phyloP scores from a whole-genome alignment of 2,797 vertebrate genomes.

The Gallirallus australis region DNA sequence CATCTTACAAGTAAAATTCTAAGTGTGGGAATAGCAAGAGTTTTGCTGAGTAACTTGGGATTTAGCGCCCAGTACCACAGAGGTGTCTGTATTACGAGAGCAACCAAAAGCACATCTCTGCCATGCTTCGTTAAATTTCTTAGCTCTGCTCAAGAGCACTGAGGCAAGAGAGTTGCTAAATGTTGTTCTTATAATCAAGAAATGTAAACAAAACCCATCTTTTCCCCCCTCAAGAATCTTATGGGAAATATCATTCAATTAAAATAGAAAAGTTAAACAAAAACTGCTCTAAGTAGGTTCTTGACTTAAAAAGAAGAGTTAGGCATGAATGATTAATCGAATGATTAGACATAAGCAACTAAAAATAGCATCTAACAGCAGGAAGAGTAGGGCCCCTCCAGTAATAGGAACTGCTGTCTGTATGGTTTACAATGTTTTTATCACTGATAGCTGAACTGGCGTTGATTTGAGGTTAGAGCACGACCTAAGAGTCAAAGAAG shows the following conservation, averaged over 20 bases:
- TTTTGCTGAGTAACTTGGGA: background rate
- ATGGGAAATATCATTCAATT: background rate
- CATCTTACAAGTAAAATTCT: background rate
- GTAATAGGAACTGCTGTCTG: background rate
- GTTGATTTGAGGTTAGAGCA: slow-evolving; percentile 11
- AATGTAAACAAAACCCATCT: background rate
- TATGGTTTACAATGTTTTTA: slow-evolving; percentile 21
- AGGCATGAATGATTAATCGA: slow-evolving; percentile 24
- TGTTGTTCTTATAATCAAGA: background rate
- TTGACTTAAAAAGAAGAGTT: slow-evolving; percentile 3
- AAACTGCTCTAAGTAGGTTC: background rate
- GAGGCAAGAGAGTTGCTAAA: background rate
- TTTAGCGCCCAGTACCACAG: background rate
- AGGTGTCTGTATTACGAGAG: background rate
- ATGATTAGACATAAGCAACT: slow-evolving; percentile 16
- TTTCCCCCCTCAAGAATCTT: background rate
- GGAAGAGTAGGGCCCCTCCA: slow-evolving; percentile 22
- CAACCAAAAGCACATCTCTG: background rate
- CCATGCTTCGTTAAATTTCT: background rate
- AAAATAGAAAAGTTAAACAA: background rate
- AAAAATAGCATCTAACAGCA: slow-evolving; percentile 17
- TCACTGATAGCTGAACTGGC: slow-evolving; percentile 21
- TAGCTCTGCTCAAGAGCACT: background rate
- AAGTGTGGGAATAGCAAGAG: background rate
- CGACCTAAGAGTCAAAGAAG: background rate